phyloP scores from a whole-genome alignment of 2,888 invertebrate species.

The Trissolcus brochymenae region DNA sequence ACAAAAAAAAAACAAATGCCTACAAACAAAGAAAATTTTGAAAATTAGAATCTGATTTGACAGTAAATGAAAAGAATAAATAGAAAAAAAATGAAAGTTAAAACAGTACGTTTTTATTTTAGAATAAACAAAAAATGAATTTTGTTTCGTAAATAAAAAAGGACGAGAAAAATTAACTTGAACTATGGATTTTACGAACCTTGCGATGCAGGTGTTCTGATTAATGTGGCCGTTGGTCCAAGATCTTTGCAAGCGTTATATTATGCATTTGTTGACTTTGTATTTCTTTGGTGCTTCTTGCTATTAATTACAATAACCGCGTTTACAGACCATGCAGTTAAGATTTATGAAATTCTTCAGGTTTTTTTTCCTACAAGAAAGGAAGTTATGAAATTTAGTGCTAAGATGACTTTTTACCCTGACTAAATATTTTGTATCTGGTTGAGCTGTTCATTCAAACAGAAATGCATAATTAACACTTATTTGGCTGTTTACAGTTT shows the following conservation, averaged over 20 bases:
- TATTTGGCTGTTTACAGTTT: too few relatives aligned
- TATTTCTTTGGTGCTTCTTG: background rate
- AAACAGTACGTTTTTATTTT: background rate
- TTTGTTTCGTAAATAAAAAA: background rate
- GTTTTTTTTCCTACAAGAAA: too few relatives aligned
- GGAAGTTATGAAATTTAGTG: background rate
- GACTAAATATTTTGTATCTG: background rate
- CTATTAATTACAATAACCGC: conserved; percentile 2
- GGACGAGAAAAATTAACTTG: too few relatives aligned
- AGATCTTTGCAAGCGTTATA: background rate
- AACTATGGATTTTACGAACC: too few relatives aligned
- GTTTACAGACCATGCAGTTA: background rate
- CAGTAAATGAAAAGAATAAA: too few relatives aligned
- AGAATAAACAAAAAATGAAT: background rate
- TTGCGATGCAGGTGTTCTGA: too few relatives aligned
- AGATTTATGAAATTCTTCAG: background rate
- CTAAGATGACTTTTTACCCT: background rate
- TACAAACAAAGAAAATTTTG: too few relatives aligned
- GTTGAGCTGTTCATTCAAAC: too few relatives aligned
- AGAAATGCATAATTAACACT: too few relatives aligned
- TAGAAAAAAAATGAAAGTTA: too few relatives aligned
- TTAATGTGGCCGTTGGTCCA: conserved; percentile 1
- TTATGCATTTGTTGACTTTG: background rate
- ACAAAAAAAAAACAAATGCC: too few relatives aligned
- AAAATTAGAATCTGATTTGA: too few relatives aligned